Base-by-base conservation (phyloP, 1,140 invertebrate genomes). In the Drosophila obscura region DNA sequence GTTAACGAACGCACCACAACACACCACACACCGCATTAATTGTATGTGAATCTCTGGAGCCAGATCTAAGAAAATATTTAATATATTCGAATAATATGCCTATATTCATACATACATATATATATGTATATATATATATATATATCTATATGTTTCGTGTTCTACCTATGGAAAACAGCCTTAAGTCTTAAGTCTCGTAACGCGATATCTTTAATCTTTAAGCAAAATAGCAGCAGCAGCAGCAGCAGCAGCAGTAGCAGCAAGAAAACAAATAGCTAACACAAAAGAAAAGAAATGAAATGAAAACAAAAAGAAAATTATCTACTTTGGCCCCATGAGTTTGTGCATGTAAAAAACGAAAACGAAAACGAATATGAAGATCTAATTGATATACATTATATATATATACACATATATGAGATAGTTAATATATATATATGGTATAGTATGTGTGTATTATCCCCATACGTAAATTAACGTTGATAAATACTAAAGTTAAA, bases 331-430 rank as follows among this genome's bases (percentile, higher is more conserved):
- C 81, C 81, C 80, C 81, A 85, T 84, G 81, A 80, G 81, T 84
- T 80, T 85, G 80, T 85, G 81, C 81, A 85, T 84, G 81, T 84
- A 77, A 85, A 87, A 80, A 85, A 85, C 65, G 44, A 79, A 82
- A 16, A 16, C 16, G 16, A 16, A 77, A 76, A 65, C 41, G 28
- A 56, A 71, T 57, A 60, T 56, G 15, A 46, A 19, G 2, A 48
- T 53, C 16, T 31, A 13, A 75, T 48, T 62, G 44, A 69, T 57
- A 44, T 66, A 75, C 44, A 51, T 52, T 1, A 19, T 56, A 73
- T 64, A 71, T 41, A 58, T 56, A 73, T 64, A 71, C 31, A 58
- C 15, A 49, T 73, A 64, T 63, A 13, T 5, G 31, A 39, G 11
- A 49, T 60, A 80, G 50, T 44, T 77, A 77, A 80, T 75, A 75